Conservation (phyloP, 1,140 invertebrate species). For the Orius insidiosus region DNA sequence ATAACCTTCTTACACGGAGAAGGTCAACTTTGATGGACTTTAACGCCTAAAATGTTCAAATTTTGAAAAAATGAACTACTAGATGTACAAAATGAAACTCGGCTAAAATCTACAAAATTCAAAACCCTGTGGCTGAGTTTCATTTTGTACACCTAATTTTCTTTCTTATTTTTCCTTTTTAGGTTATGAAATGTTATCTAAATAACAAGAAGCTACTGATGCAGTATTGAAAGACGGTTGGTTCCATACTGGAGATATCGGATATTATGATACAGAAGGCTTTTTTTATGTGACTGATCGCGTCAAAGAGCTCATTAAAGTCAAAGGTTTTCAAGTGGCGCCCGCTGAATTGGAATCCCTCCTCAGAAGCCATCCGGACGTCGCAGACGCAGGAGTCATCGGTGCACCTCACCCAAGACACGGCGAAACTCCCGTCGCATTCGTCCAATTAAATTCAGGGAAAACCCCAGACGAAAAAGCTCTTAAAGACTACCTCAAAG, state of each 20-base stretch:
- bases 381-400: constrained; percentile 53
- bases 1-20: too few species aligned
- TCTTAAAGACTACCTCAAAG: constrained; percentile 34
- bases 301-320: constrained; percentile 77
- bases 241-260: constrained; percentile 65
- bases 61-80: too few species aligned
- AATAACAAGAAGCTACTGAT: constrained; percentile 42
- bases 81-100: too few species aligned
- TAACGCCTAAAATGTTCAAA: too few species aligned
- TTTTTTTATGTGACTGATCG: constrained; percentile 65
- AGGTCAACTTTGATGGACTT: too few species aligned
- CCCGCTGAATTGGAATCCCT: constrained; percentile 54
- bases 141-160: too few species aligned
- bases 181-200: constrained; percentile 46
- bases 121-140: too few species aligned
- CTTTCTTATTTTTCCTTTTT: too few species aligned
- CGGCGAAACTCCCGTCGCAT: constrained; percentile 46
- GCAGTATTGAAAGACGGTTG: constrained; percentile 52
- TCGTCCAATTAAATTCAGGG: constrained; percentile 35
- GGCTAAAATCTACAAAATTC: too few species aligned
- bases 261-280: constrained; percentile 49
- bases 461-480: constrained; percentile 27
- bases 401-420: constrained; percentile 44
- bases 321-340: constrained; percentile 63
- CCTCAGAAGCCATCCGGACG: constrained; percentile 39